phyloP scores from a whole-genome alignment of 2,113 vertebrate genomes.

The Peromyscus californicus region DNA sequence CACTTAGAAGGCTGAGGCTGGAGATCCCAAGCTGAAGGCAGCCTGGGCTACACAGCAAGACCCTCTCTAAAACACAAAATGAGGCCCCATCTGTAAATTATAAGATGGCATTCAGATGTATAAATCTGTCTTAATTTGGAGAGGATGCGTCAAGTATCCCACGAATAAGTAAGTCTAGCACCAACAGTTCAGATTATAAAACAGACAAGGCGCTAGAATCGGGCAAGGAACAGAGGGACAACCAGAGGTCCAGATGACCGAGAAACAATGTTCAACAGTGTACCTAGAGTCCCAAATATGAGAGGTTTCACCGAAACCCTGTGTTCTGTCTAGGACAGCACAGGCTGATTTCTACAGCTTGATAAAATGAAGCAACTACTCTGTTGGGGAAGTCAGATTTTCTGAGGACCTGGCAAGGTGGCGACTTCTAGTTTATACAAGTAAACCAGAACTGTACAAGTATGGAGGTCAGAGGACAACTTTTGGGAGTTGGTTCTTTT shows the following conservation, averaged over 20 bases:
- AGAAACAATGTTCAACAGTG: background rate
- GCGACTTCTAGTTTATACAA: background rate
- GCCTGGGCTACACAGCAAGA: background rate
- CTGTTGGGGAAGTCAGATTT: slow-evolving; percentile 21
- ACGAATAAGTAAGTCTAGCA: background rate
- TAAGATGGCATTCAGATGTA: slow-evolving; percentile 9
- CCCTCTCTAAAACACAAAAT: background rate
- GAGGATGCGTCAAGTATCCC: background rate
- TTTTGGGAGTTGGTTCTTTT: background rate
- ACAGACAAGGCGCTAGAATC: background rate
- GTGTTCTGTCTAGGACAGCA: background rate
- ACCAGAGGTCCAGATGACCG: background rate
- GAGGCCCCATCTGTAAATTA: background rate
- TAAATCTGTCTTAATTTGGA: slow-evolving; percentile 13
- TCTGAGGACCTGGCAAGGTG: background rate
- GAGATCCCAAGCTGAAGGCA: background rate
- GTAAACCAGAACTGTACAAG: background rate
- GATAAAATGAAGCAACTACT: slow-evolving; percentile 37
- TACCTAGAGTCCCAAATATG: background rate
- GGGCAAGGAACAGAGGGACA: background rate
- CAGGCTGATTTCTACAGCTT: background rate
- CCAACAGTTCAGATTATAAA: slow-evolving; percentile 58
- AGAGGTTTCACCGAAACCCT: slow-evolving; percentile 14
- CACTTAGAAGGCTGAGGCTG: background rate
- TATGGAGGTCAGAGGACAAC: background rate